A percentile compares a stretch with the other conserved stretches of the same genome.
These are phyloP conservation scores for Lepilemur septentrionalis DNA, from an alignment of 2,797 vertebrate genomes.

Conservation along the genomic window DNA sequence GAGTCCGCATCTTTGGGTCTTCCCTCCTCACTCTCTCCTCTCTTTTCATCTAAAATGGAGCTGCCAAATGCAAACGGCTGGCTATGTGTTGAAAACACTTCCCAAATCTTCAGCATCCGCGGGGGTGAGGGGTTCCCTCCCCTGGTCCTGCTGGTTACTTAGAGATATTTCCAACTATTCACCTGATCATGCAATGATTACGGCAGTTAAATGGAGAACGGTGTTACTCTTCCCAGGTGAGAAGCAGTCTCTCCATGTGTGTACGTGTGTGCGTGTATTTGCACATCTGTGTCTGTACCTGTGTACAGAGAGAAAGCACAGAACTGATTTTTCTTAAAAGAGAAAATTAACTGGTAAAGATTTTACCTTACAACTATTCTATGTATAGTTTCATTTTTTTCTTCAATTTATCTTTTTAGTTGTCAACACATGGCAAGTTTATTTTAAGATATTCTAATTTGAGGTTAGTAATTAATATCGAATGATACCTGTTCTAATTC, in stretches of 20 bases:
- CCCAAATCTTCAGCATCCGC: fast-evolving
- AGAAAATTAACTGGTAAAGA: background rate
- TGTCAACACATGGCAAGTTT: background rate
- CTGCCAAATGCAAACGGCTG: background rate
- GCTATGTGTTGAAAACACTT: background rate
- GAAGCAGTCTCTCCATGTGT: background rate
- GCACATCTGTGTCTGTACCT: background rate
- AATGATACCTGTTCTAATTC: background rate
- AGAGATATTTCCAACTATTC: background rate
- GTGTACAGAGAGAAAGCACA: background rate
- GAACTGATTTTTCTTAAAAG: background rate
- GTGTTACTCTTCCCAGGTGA: background rate
- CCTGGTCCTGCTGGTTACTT: background rate
- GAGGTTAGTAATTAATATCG: background rate
- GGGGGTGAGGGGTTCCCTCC: fast-evolving
- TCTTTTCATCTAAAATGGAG: background rate
- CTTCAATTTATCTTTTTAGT: background rate
- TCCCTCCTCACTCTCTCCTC: background rate
- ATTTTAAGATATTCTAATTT: background rate
- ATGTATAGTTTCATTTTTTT: background rate
- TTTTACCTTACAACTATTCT: background rate
- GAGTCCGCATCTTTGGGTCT: fast-evolving
- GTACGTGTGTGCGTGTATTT: background rate
- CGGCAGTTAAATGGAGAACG: background rate
- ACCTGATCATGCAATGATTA: fast-evolving